Evolutionary conservation across 2,113 vertebrate genomes (phyloP).

Genomic region (Platichthys stellatus): DNA sequence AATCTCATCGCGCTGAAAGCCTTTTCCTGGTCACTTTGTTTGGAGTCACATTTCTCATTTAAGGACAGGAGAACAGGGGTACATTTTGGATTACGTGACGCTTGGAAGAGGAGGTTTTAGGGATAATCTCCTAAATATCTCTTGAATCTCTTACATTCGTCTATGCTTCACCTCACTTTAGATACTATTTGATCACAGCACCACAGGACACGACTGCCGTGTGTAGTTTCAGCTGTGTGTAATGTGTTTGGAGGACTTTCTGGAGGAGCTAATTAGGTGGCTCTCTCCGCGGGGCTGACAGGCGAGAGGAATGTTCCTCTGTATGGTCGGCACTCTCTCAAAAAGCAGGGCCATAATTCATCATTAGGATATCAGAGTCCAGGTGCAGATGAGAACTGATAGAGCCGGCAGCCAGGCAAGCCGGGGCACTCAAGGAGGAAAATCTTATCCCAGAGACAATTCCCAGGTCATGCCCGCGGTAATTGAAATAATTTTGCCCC

Average conservation of each 20-base stretch:
- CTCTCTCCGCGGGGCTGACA: conserved; percentile 87
- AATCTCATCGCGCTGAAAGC: conserved; percentile 56
- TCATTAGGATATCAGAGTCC: conserved; percentile 99
- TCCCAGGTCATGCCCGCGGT: conserved; percentile 91
- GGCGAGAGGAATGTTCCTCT: conserved; percentile 88
- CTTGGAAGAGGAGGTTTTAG: background rate
- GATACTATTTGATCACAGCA: background rate
- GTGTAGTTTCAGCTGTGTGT: conserved; percentile 65
- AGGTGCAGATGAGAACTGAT: conserved; percentile 98
- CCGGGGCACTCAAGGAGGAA: conserved; percentile 88
- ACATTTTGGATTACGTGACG: background rate
- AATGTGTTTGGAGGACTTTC: conserved; percentile 70
- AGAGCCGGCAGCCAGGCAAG: conserved; percentile 90
- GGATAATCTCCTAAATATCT: background rate
- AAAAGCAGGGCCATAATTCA: conserved; percentile 92
- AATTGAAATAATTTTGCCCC: conserved; percentile 98
- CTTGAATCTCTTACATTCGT: background rate
- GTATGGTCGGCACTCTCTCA: conserved; percentile 88
- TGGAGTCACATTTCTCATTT: background rate
- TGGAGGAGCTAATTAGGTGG: conserved; percentile 88
- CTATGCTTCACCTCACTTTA: background rate
- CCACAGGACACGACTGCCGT: background rate
- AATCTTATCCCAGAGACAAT: conserved; percentile 97
- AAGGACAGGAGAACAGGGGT: background rate
- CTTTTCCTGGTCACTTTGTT: conserved; percentile 44